phyloP scores from a whole-genome alignment of 2,113 vertebrate species.

The Thymallus thymallus region DNA sequence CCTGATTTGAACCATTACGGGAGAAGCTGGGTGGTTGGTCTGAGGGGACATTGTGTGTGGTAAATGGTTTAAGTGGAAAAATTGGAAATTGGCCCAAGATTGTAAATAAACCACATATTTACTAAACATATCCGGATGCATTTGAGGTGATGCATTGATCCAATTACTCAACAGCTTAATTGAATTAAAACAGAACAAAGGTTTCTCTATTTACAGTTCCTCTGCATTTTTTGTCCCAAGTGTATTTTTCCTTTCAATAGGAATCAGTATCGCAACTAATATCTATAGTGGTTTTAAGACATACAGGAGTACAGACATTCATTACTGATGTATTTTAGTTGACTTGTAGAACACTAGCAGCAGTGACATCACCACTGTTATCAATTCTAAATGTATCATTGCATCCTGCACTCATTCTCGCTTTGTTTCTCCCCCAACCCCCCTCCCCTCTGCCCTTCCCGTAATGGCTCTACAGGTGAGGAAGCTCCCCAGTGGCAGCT shows the following conservation, averaged over 20 bases:
- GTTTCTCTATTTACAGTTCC: constrained; percentile 29
- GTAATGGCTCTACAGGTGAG: constrained; percentile 72
- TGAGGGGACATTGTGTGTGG: constrained; percentile 41
- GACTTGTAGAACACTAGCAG: constrained; percentile 27
- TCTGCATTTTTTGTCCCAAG: constrained; percentile 4
- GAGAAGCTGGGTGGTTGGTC: constrained; percentile 11
- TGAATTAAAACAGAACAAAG: constrained; percentile 71
- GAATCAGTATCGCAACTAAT: neutral
- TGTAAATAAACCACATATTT: constrained; percentile 72
- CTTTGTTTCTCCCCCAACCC: neutral
- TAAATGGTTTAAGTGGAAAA: constrained; percentile 61
- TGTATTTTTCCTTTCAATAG: neutral
- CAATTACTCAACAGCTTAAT: constrained; percentile 74
- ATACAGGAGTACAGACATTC: neutral
- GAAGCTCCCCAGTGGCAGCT: constrained; percentile 69
- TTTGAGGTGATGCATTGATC: constrained; percentile 70
- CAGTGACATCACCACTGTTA: constrained; percentile 40
- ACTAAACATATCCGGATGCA: constrained; percentile 65
- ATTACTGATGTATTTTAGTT: neutral
- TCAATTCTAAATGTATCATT: constrained; percentile 5
- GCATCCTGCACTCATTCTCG: neutral
- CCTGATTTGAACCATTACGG: constrained; percentile 29
- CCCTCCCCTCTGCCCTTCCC: neutral
- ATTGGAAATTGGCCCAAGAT: constrained; percentile 70
- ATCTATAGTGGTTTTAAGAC: neutral